Conservation (phyloP, 2,888 invertebrate species). For the Apeira syringaria region DNA sequence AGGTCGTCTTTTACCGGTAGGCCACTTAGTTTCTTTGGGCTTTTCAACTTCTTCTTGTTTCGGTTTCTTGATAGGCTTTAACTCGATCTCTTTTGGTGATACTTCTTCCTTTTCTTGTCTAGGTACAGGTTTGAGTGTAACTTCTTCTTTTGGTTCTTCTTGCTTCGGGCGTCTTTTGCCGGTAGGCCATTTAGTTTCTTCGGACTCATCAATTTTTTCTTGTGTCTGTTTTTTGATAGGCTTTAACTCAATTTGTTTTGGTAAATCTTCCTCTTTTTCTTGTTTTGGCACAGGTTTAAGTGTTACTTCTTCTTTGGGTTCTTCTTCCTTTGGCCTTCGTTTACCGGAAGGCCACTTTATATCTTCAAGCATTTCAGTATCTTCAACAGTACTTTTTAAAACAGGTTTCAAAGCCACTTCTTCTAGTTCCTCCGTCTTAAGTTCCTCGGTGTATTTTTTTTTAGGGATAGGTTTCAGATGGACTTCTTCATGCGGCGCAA, state of each 20-base stretch:
- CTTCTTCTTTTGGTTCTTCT: conserved; percentile 38
- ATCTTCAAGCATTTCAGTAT: conserved; percentile 53
- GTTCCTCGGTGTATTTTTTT: too few relatives aligned
- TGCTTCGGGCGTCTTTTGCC: conserved; percentile 48
- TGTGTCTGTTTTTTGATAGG: conserved; percentile 40
- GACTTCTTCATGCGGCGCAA: conserved; percentile 27
- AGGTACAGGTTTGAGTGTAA: conserved; percentile 44
- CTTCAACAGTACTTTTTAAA: conserved; percentile 35
- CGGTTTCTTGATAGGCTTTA: conserved; percentile 39
- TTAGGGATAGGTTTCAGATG: too few relatives aligned
- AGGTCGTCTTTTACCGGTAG: conserved; percentile 47
- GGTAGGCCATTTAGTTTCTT: conserved; percentile 38
- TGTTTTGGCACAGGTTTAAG: conserved; percentile 43
- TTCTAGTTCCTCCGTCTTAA: conserved; percentile 31
- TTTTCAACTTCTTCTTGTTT: conserved; percentile 45
- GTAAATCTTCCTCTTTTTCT: conserved; percentile 45
- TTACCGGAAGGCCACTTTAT: conserved; percentile 39
- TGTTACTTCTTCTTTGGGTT: conserved; percentile 48
- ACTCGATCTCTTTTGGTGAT: conserved; percentile 57
- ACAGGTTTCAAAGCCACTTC: conserved; percentile 32
- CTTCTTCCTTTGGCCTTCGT: conserved; percentile 37
- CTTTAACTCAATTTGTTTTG: conserved; percentile 46
- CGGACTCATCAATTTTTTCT: conserved; percentile 45
- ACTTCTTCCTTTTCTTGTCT: conserved; percentile 48
- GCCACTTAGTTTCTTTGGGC: conserved; percentile 43